Percentiles rank a stretch among this genome's conserved stretches.
Conservation (phyloP, 2,888 invertebrate genomes). For the Tanypteryx hageni region DNA sequence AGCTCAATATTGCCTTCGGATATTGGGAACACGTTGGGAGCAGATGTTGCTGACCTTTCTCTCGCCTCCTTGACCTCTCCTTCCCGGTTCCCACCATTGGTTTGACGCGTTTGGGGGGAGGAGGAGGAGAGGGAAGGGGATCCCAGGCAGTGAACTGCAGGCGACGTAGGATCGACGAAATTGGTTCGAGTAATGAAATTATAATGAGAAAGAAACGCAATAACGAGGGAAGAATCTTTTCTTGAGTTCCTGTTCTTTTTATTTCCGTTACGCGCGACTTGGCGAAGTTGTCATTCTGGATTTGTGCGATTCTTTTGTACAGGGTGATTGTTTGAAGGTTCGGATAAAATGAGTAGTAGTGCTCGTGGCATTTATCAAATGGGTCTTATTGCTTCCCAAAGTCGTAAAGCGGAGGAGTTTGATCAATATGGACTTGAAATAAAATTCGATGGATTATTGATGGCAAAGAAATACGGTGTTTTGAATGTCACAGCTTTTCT, state of each 20-base stretch:
- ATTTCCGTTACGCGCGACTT: neutral
- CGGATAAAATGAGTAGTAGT: no score
- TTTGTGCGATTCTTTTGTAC: no score
- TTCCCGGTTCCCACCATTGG: neutral
- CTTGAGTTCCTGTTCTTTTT: neutral
- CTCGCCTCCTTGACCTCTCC: conserved; percentile 19
- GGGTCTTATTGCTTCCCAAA: no score
- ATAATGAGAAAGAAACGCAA: neutral
- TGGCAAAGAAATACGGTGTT: no score
- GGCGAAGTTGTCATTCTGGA: no score
- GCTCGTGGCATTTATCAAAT: no score
- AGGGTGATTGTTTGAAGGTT: no score
- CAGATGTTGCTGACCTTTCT: conserved; percentile 15
- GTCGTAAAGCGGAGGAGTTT: no score
- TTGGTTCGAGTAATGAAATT: neutral
- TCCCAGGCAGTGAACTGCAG: no score
- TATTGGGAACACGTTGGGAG: neutral
- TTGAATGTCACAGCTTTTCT: no score
- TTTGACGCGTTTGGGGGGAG: neutral
- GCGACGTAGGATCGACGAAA: neutral
- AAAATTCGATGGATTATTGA: no score
- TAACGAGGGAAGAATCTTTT: neutral
- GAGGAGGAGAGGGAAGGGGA: neutral
- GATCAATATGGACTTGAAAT: no score
- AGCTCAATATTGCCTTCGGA: neutral